Percentiles rank a stretch among this genome's conserved stretches.
Conservation (phyloP, 2,113 vertebrate species). For the Oreochromis aureus region DNA sequence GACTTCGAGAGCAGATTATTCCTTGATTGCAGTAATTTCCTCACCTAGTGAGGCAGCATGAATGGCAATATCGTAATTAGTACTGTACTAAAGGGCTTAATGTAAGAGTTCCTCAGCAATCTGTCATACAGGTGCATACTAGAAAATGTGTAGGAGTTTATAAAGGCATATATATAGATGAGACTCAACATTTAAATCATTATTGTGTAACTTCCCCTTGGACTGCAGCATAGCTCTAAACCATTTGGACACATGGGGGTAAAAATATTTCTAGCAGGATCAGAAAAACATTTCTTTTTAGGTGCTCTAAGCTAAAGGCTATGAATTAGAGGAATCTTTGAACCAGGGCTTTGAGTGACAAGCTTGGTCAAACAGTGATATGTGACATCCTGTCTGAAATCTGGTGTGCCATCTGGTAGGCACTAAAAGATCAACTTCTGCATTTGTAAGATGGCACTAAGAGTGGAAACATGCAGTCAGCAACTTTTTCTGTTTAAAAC, state of each 20-base stretch:
- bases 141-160: neutral
- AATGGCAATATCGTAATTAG: constrained; percentile 51
- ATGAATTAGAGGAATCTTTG: neutral
- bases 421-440: neutral
- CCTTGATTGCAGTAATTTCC: constrained; percentile 53
- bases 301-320: neutral
- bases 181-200: neutral
- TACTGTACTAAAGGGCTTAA: constrained; percentile 3
- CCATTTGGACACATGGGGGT: neutral
- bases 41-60: constrained; percentile 49
- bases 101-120: neutral
- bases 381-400: neutral
- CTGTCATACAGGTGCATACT: neutral
- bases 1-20: constrained; percentile 32
- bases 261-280: neutral
- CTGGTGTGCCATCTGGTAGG: constrained; percentile 24
- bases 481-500: neutral
- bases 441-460: neutral
- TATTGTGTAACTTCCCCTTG: neutral
- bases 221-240: neutral
- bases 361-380: constrained; percentile 10
- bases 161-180: neutral
- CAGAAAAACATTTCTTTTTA: neutral
- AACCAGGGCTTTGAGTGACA: neutral
- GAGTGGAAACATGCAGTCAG: neutral